These are phyloP conservation scores for Acanthacorydalis orientalis DNA, from an alignment of 2,888 invertebrate species.

Conservation along the genomic window DNA sequence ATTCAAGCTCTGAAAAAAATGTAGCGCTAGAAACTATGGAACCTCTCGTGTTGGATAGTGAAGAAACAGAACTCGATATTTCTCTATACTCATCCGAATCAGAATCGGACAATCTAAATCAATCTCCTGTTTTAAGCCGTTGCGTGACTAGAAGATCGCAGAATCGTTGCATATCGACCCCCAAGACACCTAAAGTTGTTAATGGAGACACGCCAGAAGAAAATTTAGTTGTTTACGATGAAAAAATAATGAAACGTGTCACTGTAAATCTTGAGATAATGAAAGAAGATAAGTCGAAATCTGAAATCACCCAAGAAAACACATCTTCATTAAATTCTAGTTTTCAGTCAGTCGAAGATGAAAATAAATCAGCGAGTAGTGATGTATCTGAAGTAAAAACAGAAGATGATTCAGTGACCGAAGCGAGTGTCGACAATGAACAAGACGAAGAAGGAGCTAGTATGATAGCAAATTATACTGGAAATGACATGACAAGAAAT, in stretches of 20 bases:
- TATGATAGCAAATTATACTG: not conserved
- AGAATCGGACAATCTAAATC: not conserved
- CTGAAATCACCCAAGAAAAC: not conserved
- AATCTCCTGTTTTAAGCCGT: not conserved
- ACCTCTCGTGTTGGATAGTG: not conserved
- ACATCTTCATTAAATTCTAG: not conserved
- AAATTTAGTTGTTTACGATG: not conserved
- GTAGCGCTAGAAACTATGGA: not conserved
- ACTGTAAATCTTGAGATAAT: not conserved
- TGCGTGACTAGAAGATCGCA: too few species aligned
- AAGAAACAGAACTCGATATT: not conserved
- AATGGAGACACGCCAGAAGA: not conserved
- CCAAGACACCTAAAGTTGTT: not conserved
- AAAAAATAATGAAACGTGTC: not conserved
- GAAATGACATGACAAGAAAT: not conserved
- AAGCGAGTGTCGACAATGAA: not conserved
- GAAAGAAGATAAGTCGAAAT: not conserved
- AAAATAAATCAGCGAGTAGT: too few species aligned
- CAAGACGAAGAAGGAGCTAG: not conserved
- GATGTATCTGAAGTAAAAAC: too few species aligned
- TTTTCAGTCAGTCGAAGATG: too few species aligned
- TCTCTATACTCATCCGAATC: not conserved
- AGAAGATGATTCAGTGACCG: not conserved
- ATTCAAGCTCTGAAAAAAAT: not conserved
- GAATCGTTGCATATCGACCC: not conserved